phyloP scores from a whole-genome alignment of 64 coral and sea anemone genomes.

The Catalaphyllia jardinei region DNA sequence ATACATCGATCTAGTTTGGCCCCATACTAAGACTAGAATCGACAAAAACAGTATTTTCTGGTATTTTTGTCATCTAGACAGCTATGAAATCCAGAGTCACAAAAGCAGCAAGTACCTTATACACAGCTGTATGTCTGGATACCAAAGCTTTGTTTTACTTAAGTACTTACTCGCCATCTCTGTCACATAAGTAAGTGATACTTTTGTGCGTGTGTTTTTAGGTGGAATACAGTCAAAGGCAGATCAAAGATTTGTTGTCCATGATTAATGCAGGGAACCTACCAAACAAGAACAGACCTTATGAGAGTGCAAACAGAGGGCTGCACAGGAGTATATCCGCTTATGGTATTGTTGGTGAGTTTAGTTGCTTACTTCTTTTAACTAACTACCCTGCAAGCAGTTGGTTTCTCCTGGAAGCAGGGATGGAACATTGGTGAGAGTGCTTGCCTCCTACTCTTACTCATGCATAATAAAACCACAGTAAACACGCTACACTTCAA shows the following conservation, averaged over 20 bases:
- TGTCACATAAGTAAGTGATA: too few relatives aligned
- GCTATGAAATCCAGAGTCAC: too few relatives aligned
- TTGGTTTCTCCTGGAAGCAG: background rate
- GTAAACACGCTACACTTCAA: too few relatives aligned
- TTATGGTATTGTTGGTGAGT: slow-evolving; percentile 95
- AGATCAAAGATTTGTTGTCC: slow-evolving; percentile 92
- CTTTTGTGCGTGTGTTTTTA: background rate
- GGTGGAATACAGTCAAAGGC: slow-evolving; percentile 88
- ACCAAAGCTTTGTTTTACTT: too few relatives aligned
- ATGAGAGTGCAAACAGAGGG: slow-evolving; percentile 68
- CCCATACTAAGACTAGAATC: background rate
- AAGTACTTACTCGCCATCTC: too few relatives aligned
- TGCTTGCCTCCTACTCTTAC: too few relatives aligned
- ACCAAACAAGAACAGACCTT: slow-evolving; percentile 79
- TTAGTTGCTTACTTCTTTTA: background rate
- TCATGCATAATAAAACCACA: too few relatives aligned
- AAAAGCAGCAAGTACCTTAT: too few relatives aligned
- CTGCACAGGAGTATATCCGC: slow-evolving; percentile 91
- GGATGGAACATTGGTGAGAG: too few relatives aligned
- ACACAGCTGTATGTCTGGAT: too few relatives aligned
- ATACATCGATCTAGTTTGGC: background rate
- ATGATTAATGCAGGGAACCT: slow-evolving; percentile 96
- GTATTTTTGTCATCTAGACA: too few relatives aligned
- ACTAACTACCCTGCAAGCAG: background rate
- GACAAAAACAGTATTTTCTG: background rate